Conservation (phyloP, 1,140 invertebrate species). For the Drosophila pandora region DNA sequence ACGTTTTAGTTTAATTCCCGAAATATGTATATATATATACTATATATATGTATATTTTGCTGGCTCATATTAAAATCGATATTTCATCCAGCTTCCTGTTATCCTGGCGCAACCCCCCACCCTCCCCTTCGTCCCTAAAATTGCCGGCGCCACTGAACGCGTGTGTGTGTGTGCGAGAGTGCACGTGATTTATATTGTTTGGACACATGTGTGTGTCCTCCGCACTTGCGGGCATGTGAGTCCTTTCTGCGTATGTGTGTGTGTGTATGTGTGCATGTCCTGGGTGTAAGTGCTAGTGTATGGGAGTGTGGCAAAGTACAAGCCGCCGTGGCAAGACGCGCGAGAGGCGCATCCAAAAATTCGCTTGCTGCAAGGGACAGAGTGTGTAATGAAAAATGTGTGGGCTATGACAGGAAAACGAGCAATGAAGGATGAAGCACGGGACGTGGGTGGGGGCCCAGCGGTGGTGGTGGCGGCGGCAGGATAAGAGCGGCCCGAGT, state of each 20-base stretch:
- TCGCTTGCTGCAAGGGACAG: slow-evolving; percentile 59
- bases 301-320: slow-evolving; percentile 40
- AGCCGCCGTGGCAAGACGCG: slow-evolving; percentile 55
- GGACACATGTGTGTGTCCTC: slow-evolving; percentile 41
- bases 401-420: slow-evolving; percentile 49
- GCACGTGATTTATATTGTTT: slow-evolving; percentile 56
- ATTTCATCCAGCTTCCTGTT: slow-evolving; percentile 43
- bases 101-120: background rate
- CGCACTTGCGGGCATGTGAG: slow-evolving; percentile 9
- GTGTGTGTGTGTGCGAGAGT: slow-evolving; percentile 24
- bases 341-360: slow-evolving; percentile 58
- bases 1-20: slow-evolving; percentile 48
- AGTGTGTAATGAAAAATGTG: slow-evolving; percentile 60
- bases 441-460: background rate
- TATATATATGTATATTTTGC: slow-evolving; percentile 32
- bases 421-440: slow-evolving; percentile 40
- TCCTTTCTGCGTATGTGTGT: background rate
- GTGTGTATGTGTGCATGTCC: slow-evolving; percentile 2
- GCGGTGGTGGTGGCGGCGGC: background rate
- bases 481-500: slow-evolving; percentile 9
- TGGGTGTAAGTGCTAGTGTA: slow-evolving; percentile 7
- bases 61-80: slow-evolving; percentile 47
- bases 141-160: background rate
- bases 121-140: too few species aligned
- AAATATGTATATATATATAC: slow-evolving; percentile 47